A percentile compares a stretch with the other conserved stretches of the same genome.
Conservation (phyloP, 2,797 vertebrate genomes). For the Cossypha polioptera region DNA sequence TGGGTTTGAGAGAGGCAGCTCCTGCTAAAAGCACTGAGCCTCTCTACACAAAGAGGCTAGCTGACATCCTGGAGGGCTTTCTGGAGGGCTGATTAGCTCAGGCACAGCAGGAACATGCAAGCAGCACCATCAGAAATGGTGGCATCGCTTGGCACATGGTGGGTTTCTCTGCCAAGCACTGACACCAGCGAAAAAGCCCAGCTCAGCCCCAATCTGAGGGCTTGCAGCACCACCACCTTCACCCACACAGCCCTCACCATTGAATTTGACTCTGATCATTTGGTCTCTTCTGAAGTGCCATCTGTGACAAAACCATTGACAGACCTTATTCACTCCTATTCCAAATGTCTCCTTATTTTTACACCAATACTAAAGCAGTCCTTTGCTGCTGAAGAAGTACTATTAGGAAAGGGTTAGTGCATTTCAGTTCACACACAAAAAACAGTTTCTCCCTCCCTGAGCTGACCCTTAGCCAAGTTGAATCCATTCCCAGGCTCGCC, state of each 20-base stretch:
- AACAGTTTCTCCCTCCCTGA: not conserved
- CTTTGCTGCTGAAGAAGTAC: not conserved
- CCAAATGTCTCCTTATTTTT: not conserved
- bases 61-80: not conserved
- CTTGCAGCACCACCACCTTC: not conserved
- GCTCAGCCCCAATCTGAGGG: not conserved
- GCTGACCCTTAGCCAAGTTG: not conserved
- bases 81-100: not conserved
- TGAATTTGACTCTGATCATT: not conserved
- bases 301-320: not conserved
- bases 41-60: not conserved
- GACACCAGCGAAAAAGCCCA: not conserved
- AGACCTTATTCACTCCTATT: not conserved
- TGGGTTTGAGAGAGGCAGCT: not conserved
- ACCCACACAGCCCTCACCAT: not conserved
- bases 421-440: not conserved
- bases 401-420: not conserved
- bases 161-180: not conserved
- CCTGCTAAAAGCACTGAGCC: not conserved
- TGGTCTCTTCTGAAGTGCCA: not conserved
- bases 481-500: not conserved
- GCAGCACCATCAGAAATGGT: not conserved
- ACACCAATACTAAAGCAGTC: not conserved
- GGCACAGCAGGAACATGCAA: accelerated
- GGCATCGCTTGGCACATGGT: not conserved